Evolutionary conservation across 2,888 invertebrate species (phyloP), one percentile per base, ranked within the genome.

Genomic region (Lamproptera curius): DNA sequence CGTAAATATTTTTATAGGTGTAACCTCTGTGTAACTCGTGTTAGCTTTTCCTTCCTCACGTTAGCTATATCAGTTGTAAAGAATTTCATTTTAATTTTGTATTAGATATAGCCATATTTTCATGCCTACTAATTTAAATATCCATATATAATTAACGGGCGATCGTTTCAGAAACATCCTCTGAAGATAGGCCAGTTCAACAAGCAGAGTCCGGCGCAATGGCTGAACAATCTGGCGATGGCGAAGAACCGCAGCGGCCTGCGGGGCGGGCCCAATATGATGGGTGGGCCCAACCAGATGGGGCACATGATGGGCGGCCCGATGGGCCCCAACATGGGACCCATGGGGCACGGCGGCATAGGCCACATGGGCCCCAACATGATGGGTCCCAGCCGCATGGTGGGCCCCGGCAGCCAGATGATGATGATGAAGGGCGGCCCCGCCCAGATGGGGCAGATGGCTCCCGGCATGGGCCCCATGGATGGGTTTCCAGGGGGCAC

Each of bases 171-270:
- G 92, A 97, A 97, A 89, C 94, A 96, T 80, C 97, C 97, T 2
- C 89, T 95, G 62, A 97, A 97, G 89, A 92, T 94, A 75, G 94
- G 94, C 46, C 96, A 96, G 70, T 93, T 96, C 75, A 93, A 92
- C 74, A 91, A 95, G 64, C 95, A 95, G 70, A 95, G 93, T 68
- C 93, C 93, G 41, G 92, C 93, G 16, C 94, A 94, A 67, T 94
- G 94, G 94, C 81, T 94, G 31, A 94, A 93, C 70, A 94, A 92
- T 68, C 87, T 94, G 41, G 92, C 93, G 37, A 92, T 93, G 90
- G 92, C 93, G 63, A 93, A 93, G 71, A 92, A 91, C 58, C 91
- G 93, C 57, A 90, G 91, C 17, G 90, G 90, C 41, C 89, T 89
- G 73, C 84, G 91, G 4, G 87, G 87, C 9, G 86, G 84, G 2